phyloP scores from a whole-genome alignment of 2,797 vertebrate species.

The Aulostomus chinensis region DNA sequence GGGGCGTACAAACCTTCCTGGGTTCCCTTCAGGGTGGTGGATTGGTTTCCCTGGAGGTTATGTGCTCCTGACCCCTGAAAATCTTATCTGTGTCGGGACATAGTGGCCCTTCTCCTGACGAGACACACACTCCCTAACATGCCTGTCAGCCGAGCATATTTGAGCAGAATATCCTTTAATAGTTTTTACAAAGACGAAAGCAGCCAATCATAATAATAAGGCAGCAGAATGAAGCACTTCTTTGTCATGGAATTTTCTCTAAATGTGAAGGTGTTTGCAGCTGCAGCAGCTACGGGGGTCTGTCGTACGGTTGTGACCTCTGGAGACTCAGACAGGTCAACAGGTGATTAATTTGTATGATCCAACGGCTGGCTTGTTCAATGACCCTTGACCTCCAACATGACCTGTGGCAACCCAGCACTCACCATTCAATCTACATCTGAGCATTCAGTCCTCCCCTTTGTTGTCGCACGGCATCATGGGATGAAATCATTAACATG shows the following conservation, averaged over 20 bases:
- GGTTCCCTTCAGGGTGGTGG: slow-evolving; percentile 18
- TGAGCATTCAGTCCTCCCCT: slow-evolving; percentile 7
- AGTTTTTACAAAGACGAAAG: too few species aligned
- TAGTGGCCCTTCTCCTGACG: neutral
- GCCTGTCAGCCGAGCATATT: neutral
- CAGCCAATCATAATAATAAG: neutral
- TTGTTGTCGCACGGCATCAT: neutral
- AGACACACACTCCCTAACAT: neutral
- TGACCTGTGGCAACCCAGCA: slow-evolving; percentile 28
- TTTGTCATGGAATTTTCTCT: neutral
- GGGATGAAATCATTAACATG: slow-evolving; percentile 5
- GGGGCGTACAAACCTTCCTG: slow-evolving; percentile 18
- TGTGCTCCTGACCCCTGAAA: slow-evolving; percentile 37
- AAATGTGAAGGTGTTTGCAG: neutral
- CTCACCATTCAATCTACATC: slow-evolving; percentile 8
- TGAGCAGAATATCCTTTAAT: too few species aligned
- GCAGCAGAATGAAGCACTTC: neutral
- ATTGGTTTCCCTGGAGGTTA: slow-evolving; percentile 25
- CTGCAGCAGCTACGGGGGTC: slow-evolving; percentile 14
- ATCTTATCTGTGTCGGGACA: slow-evolving; percentile 1
- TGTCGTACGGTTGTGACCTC: slow-evolving; percentile 10
- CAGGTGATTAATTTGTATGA: slow-evolving; percentile 49
- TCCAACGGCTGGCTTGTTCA: slow-evolving; percentile 18
- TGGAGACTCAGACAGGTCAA: slow-evolving; percentile 30
- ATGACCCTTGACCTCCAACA: slow-evolving; percentile 37